Percentiles rank a stretch among this genome's conserved stretches.
These are phyloP conservation scores for Myanophis thanlyinensis DNA, from an alignment of 2,113 vertebrate species.

Conservation along the genomic window DNA sequence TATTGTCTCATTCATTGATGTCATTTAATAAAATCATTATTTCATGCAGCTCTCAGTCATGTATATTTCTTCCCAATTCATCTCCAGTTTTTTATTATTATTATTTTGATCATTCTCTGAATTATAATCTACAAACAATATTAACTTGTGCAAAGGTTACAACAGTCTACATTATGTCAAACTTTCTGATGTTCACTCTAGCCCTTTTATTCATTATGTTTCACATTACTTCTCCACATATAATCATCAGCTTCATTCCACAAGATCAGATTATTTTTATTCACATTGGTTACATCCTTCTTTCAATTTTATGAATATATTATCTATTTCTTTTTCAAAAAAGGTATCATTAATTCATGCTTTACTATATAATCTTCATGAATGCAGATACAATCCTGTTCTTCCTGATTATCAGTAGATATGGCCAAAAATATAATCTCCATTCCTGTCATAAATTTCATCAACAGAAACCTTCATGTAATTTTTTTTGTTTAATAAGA, in stretches of 20 bases:
- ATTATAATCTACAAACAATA: background rate
- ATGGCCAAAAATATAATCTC: background rate
- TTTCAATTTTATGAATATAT: background rate
- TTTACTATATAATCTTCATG: background rate
- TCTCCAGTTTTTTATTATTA: background rate
- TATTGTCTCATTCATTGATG: background rate
- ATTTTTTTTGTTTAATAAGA: background rate
- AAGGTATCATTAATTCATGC: background rate
- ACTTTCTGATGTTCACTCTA: background rate
- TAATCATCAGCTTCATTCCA: background rate
- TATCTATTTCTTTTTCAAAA: background rate
- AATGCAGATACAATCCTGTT: background rate
- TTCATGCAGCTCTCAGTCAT: background rate
- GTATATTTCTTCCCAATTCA: background rate
- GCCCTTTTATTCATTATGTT: background rate
- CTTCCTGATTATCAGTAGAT: background rate
- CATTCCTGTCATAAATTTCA: background rate
- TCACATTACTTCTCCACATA: background rate
- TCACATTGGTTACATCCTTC: background rate
- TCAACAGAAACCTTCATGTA: background rate
- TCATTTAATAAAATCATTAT: background rate
- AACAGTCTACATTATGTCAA: background rate
- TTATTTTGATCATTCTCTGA: background rate
- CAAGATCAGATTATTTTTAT: background rate
- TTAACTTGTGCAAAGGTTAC: background rate